Conservation (phyloP, 2,113 vertebrate species). For the Laterallus jamaicensis region DNA sequence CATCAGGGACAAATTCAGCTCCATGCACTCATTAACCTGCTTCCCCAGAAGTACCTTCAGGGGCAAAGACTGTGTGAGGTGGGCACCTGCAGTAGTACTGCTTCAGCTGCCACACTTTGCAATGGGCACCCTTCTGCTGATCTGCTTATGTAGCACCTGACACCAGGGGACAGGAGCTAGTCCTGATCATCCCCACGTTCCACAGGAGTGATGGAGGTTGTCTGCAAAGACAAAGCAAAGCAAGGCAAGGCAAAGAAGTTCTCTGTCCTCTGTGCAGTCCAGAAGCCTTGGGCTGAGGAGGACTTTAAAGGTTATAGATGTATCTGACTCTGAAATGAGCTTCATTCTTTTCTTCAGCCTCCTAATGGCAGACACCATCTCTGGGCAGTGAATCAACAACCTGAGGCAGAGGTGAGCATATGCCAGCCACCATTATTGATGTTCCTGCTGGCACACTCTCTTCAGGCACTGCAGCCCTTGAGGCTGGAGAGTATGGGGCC, state of each 20-base stretch:
- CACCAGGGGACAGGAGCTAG: fast-evolving
- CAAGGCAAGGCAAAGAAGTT: not conserved
- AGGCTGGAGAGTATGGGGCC: not conserved
- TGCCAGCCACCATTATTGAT: slow-evolving; percentile 68
- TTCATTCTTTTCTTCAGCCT: slow-evolving; percentile 83
- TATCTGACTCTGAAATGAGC: slow-evolving; percentile 82
- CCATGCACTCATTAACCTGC: not conserved
- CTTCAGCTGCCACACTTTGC: not conserved
- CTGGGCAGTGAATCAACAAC: slow-evolving; percentile 77
- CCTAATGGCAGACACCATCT: slow-evolving; percentile 78
- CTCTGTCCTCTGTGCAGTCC: not conserved
- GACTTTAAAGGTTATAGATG: slow-evolving; percentile 76
- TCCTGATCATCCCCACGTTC: not conserved
- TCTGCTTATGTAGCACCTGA: not conserved
- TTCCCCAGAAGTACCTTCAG: not conserved
- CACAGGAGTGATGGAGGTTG: fast-evolving
- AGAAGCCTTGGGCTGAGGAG: not conserved
- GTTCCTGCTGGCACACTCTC: slow-evolving; percentile 67
- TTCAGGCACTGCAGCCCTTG: slow-evolving; percentile 52
- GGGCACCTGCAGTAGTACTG: not conserved
- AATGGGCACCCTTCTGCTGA: not conserved
- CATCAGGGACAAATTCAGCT: not conserved
- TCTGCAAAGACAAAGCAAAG: not conserved
- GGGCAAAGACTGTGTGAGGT: fast-evolving
- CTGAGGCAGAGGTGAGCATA: slow-evolving; percentile 73